Evolutionary conservation across 2,113 vertebrate species (phyloP).

Genomic region (Spilogale gracilis): DNA sequence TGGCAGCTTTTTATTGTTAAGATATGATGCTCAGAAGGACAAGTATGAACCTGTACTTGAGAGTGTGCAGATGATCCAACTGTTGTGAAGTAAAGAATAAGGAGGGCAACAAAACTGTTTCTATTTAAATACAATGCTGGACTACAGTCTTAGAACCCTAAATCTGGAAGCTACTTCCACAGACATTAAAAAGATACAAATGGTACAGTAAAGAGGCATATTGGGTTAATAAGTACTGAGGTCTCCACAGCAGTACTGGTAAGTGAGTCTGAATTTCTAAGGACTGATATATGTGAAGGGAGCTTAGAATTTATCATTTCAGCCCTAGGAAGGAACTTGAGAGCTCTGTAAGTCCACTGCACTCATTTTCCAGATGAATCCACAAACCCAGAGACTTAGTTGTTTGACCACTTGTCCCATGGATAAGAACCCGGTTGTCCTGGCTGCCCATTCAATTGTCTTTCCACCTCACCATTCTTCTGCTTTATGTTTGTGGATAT

Average conservation of each 20-base stretch:
- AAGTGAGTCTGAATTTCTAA: background rate
- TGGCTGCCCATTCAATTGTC: background rate
- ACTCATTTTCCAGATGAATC: background rate
- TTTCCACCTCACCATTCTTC: background rate
- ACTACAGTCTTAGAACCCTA: background rate
- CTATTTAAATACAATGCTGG: background rate
- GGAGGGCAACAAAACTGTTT: background rate
- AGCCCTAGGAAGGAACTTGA: background rate
- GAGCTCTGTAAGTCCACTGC: background rate
- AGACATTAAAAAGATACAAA: background rate
- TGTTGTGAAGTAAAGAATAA: background rate
- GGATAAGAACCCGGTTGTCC: background rate
- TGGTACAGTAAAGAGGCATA: background rate
- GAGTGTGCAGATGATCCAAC: background rate
- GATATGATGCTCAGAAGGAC: background rate
- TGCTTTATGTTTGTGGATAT: background rate
- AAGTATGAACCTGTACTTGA: background rate
- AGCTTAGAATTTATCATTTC: background rate
- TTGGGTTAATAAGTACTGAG: background rate
- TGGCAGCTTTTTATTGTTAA: background rate
- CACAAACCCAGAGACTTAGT: background rate
- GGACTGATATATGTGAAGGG: fast-evolving
- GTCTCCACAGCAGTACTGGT: fast-evolving
- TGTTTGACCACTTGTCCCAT: background rate
- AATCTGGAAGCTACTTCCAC: background rate